Evolutionary conservation across 2,797 vertebrate species (phyloP).

Genomic region (Bovichtus diacanthus): DNA sequence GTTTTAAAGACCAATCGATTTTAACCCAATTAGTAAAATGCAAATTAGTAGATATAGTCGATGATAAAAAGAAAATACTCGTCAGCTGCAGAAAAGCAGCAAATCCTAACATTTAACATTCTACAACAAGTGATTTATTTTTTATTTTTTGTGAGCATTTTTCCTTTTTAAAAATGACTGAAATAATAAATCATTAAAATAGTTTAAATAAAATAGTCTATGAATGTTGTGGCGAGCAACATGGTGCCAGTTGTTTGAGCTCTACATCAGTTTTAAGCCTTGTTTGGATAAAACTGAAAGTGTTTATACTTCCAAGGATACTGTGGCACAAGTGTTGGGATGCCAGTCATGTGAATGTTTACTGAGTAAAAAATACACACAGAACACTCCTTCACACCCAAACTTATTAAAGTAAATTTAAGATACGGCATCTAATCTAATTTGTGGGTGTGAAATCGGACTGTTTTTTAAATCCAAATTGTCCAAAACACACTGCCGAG

Average conservation of each 20-base stretch:
- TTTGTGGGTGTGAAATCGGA: not conserved
- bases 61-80: not conserved
- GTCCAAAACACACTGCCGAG: slow-evolving; percentile 16
- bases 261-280: not conserved
- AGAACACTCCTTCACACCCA: not conserved
- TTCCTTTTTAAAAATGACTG: too few relatives aligned
- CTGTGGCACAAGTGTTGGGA: not conserved
- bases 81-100: not conserved
- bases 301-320: not conserved
- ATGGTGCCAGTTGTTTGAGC: not conserved
- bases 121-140: not conserved
- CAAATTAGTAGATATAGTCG: not conserved
- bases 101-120: not conserved
- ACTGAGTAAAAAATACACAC: slow-evolving; percentile 6
- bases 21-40: not conserved
- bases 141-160: not conserved
- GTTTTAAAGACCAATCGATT: not conserved
- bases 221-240: not conserved
- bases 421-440: not conserved
- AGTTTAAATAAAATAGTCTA: too few relatives aligned
- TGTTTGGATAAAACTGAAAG: not conserved
- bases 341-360: slow-evolving; percentile 27
- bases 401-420: slow-evolving; percentile 6
- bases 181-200: not conserved
- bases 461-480: slow-evolving; percentile 11